Evolutionary conservation across 2,797 vertebrate species (phyloP), one percentile per base, ranked within the genome.

Genomic region (Darevskia mixta): DNA sequence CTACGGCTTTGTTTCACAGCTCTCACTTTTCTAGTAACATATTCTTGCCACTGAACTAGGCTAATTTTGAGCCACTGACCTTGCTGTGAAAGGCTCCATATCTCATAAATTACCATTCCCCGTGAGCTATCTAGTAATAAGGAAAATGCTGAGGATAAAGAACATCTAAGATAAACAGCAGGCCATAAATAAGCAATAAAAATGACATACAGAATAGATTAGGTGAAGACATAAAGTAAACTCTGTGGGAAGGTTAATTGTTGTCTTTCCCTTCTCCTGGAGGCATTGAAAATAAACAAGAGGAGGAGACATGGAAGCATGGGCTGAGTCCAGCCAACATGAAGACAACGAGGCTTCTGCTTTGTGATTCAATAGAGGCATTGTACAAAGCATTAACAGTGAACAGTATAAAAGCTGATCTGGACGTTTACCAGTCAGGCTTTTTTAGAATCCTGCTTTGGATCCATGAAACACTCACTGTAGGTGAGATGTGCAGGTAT

Each of bases 181-280:
- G 35, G 83, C 93, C 86, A 92, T 80, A 90, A 86, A 93, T 35
- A 64, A 90, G 87, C 90, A 85, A 87, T 88, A 88, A 92, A 95
- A 94, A 79, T 90, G 92, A 91, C 86, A 83, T 0, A 92, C 0
- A 85, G 93, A 88, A 75, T 61, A 86, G 91, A 91, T 35, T 75
- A 77, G 86, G 85, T 76, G 45, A 83, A 92, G 87, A 92, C 17
- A 85, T 2, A 85, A 89, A 89, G 84, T 25, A 93, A 96, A 90
- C 90, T 95, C 2, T 35, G 89, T 88, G 82, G 81, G 89, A 90
- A 93, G 92, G 88, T 79, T 92, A 86, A 92, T 93, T 92, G 88
- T 88, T 73, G 15, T 80, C 86, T 90, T 82, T 25, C 29, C 80
- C 85, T 86, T 89, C 84, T 49, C 84, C 69, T 66, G 90, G 79